Evolutionary conservation across 1,140 invertebrate species (phyloP), one percentile per base, ranked within the genome.

Genomic region (Listronotus bonariensis): DNA sequence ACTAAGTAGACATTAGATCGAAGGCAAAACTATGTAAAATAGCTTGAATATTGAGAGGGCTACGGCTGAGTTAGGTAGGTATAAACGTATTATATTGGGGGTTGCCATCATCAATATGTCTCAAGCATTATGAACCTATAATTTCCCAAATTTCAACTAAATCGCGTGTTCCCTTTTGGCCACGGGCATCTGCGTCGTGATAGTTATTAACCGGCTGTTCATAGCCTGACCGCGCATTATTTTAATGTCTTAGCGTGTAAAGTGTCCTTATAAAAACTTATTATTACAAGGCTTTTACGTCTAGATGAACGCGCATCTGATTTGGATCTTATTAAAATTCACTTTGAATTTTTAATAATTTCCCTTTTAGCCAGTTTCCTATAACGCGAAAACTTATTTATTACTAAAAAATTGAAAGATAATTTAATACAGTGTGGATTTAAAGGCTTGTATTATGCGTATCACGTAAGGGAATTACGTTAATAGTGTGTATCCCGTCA

Each of bases 111-210:
- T 65, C 62, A 65, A 65, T 65, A 65, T 65, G 62, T 65, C 55
- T 65, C 55, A 65, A 51, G 26, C 54, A 56, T 65, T 65, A 65
- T 65, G 40, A 65, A 65, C 62, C 62, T 65, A 51, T 65, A 65
- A 65, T 65, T 65, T 65, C 56, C 62, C 51, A 65, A 65, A 65
- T 57, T 65, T 65, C 62, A 65, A 65, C 62, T 65, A 65, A 65
- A 65, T 65, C 62, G 62, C 62, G 62, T 65, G 62, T 65, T 65
- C 53, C 54, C 54, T 38, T 65, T 57, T 65, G 55, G 62, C 62
- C 62, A 56, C 42, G 46, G 62, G 62, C 62, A 65, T 54, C 60
- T 63, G 51, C 62, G 53, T 45, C 42, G 62, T 65, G 14, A 40
- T 52, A 15, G 62, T 57, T 65, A 65, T 65, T 65, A 65, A 65